phyloP scores from a whole-genome alignment of 2,113 vertebrate species.

The Puffinus mauretanicus region DNA sequence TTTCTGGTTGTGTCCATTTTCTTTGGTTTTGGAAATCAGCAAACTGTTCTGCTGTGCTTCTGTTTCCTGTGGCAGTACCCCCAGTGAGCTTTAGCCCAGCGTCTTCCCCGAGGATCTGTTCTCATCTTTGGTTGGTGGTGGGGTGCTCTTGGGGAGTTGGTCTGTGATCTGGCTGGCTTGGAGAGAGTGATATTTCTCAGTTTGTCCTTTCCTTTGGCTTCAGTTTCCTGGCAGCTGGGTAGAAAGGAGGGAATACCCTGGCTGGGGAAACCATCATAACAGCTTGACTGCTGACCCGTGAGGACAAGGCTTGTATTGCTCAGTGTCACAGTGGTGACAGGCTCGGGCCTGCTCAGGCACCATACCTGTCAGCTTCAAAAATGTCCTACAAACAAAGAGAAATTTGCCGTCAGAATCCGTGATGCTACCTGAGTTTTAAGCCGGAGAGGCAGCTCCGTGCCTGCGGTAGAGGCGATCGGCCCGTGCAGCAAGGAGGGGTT shows the following conservation, averaged over 20 bases:
- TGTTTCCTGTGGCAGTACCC: neutral
- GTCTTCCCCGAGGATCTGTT: rapidly evolving
- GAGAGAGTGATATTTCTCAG: neutral
- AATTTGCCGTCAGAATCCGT: neutral
- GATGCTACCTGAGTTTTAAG: neutral
- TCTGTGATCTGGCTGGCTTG: neutral
- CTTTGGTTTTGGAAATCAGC: neutral
- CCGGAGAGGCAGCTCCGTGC: rapidly evolving
- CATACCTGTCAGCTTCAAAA: neutral
- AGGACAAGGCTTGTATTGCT: neutral
- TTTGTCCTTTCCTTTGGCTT: neutral
- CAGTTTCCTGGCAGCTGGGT: neutral
- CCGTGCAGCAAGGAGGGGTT: neutral
- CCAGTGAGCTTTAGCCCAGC: neutral
- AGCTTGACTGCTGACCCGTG: neutral
- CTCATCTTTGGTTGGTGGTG: neutral
- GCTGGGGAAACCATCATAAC: neutral
- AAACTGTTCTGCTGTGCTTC: neutral
- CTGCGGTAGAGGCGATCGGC: rapidly evolving
- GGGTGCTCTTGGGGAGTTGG: neutral
- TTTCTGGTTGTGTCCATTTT: neutral
- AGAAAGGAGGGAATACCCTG: neutral
- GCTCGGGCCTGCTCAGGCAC: neutral
- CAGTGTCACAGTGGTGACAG: neutral
- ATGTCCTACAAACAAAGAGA: neutral